Evolutionary conservation across 2,797 vertebrate species (phyloP).

Genomic region (Kryptolebias ocellatus): DNA sequence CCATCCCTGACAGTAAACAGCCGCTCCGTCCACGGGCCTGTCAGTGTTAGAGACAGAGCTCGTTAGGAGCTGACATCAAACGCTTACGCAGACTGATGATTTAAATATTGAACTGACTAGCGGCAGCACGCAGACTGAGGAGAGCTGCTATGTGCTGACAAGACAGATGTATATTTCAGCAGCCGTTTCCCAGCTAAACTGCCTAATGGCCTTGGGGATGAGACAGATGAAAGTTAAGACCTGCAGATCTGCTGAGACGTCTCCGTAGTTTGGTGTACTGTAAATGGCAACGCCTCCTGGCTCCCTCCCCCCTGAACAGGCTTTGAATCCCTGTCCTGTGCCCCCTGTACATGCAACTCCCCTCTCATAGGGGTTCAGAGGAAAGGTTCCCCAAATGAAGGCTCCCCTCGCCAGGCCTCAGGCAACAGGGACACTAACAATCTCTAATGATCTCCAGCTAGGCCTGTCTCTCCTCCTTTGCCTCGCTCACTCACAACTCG

Average conservation of each 20-base stretch:
- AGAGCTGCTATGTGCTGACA: conserved; percentile 69
- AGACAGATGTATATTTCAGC: conserved; percentile 82
- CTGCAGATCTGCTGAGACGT: conserved; percentile 67
- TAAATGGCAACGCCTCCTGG: conserved; percentile 50
- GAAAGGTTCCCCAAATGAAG: conserved; percentile 56
- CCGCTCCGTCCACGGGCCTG: conserved; percentile 65
- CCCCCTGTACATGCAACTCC: conserved; percentile 32
- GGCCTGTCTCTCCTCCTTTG: conserved; percentile 68
- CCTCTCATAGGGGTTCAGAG: conserved; percentile 56
- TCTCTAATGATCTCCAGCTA: conserved; percentile 76
- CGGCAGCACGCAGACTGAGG: conserved; percentile 54
- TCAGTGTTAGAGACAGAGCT: conserved; percentile 72
- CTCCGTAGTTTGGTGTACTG: conserved; percentile 52
- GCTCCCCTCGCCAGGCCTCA: conserved; percentile 50
- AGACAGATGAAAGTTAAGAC: conserved; percentile 72
- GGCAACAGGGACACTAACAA: conserved; percentile 72
- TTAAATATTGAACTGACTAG: conserved; percentile 78
- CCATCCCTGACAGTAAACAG: conserved; percentile 74
- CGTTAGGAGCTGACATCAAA: conserved; percentile 77
- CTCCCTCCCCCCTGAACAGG: conserved; percentile 7
- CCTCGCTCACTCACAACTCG: conserved; percentile 51
- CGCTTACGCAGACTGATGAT: conserved; percentile 68
- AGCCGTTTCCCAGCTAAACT: conserved; percentile 80
- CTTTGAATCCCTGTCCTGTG: conserved; percentile 9
- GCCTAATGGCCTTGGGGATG: conserved; percentile 73